Evolutionary conservation across 2,888 invertebrate genomes (phyloP).

Genomic region (Drosophila mayaguana): DNA sequence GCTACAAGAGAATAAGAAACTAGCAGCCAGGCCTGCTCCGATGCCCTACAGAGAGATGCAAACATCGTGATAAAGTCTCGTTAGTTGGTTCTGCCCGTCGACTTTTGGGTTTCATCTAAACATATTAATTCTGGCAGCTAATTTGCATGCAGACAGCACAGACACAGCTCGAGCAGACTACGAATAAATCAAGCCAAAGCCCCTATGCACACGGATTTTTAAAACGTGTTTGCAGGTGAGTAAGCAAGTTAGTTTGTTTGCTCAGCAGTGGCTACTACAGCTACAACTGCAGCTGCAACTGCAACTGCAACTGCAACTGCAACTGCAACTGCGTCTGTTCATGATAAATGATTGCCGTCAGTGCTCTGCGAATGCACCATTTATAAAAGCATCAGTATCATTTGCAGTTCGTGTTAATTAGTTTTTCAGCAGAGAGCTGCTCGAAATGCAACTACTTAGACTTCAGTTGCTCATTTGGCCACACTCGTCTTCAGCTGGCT

Average conservation of each 20-base stretch:
- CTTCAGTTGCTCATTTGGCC: neutral
- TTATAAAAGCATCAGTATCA: conserved; percentile 4
- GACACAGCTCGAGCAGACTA: conserved; percentile 20
- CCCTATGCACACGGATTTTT: neutral
- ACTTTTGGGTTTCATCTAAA: conserved; percentile 23
- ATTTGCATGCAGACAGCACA: conserved; percentile 58
- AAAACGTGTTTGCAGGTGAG: neutral
- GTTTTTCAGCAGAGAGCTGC: neutral
- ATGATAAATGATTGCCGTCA: conserved; percentile 33
- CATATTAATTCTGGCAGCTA: conserved; percentile 52
- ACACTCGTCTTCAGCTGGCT: neutral
- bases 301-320: neutral
- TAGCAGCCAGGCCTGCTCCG: conserved; percentile 16
- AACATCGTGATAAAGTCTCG: conserved; percentile 47
- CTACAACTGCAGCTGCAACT: conserved; percentile 2
- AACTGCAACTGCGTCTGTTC: neutral
- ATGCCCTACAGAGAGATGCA: conserved; percentile 17
- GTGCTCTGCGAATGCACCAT: neutral
- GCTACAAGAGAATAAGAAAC: conserved; percentile 55
- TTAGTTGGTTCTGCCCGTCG: conserved; percentile 36
- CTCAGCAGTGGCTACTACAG: neutral
- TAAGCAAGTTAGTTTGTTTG: neutral
- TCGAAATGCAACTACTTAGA: neutral
- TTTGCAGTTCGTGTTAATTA: conserved; percentile 3
- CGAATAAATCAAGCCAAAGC: conserved; percentile 44